Conservation (phyloP, 2,113 vertebrate species). For the Tringa solitaria region DNA sequence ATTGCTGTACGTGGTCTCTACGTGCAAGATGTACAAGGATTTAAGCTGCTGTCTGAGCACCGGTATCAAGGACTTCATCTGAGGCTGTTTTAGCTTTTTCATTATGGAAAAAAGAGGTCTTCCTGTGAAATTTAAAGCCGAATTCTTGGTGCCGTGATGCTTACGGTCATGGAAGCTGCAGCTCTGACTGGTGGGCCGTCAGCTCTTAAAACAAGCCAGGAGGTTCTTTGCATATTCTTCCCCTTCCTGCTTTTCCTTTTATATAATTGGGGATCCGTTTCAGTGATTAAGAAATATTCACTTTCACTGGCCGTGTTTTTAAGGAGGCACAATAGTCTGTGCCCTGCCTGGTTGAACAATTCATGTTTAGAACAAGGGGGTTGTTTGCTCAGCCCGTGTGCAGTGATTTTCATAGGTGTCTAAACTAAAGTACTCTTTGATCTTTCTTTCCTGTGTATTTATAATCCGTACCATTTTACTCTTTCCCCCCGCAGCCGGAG, state of each 20-base stretch:
- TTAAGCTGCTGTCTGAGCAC: background rate
- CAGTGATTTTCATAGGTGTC: background rate
- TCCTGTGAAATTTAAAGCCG: background rate
- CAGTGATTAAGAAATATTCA: background rate
- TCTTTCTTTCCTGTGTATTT: background rate
- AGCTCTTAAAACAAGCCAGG: background rate
- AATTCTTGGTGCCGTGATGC: rapidly evolving
- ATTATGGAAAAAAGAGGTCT: background rate
- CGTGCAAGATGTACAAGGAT: background rate
- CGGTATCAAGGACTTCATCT: background rate
- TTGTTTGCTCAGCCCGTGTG: background rate
- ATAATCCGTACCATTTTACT: background rate
- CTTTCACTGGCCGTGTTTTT: background rate
- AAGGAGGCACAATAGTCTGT: background rate
- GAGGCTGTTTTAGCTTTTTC: background rate
- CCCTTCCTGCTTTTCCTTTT: background rate
- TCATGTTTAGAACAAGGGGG: background rate
- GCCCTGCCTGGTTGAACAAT: background rate
- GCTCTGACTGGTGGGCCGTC: background rate
- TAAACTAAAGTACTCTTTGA: conserved; percentile 18
- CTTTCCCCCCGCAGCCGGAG: background rate
- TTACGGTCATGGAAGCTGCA: background rate
- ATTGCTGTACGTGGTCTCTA: background rate
- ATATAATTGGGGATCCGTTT: background rate
- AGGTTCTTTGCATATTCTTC: background rate